phyloP scores from a whole-genome alignment of 2,113 vertebrate species.

The human region DNA sequence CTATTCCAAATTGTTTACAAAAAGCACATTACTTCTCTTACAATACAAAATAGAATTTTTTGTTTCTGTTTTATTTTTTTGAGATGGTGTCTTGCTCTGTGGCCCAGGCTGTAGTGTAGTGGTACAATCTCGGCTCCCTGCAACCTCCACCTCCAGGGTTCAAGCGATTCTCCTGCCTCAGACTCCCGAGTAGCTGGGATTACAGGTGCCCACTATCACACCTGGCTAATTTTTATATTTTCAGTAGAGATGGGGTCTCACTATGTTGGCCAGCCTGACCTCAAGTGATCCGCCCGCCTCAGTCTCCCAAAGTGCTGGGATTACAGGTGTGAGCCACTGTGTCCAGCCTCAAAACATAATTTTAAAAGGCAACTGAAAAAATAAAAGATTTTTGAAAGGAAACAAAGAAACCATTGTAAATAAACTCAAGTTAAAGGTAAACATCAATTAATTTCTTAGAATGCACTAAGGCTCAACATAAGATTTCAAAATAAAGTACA shows the following conservation, averaged over 20 bases:
- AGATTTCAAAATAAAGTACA: constrained; percentile 8
- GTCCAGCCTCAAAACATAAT: background rate
- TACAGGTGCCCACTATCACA: background rate
- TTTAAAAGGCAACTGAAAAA: background rate
- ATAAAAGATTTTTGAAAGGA: background rate
- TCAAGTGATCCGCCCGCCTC: background rate
- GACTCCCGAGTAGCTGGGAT: background rate
- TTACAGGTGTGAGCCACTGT: background rate
- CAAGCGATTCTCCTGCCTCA: background rate
- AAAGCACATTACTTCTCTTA: background rate
- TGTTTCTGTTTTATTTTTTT: background rate
- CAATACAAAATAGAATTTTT: background rate
- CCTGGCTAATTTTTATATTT: background rate
- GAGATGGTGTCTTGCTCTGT: background rate
- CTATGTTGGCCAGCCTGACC: background rate
- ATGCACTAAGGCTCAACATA: background rate
- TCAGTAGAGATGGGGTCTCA: background rate
- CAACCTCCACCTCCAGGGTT: background rate
- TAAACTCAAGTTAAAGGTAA: constrained; percentile 24
- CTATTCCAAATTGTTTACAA: background rate
- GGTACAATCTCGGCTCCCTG: background rate
- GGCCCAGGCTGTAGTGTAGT: background rate
- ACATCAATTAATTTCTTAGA: background rate
- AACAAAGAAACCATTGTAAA: background rate
- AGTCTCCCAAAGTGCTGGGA: background rate